Percentiles rank a stretch among this genome's conserved stretches.
Conservation (phyloP, 2,888 invertebrate species). For the Thysanoteuthis rhombus region DNA sequence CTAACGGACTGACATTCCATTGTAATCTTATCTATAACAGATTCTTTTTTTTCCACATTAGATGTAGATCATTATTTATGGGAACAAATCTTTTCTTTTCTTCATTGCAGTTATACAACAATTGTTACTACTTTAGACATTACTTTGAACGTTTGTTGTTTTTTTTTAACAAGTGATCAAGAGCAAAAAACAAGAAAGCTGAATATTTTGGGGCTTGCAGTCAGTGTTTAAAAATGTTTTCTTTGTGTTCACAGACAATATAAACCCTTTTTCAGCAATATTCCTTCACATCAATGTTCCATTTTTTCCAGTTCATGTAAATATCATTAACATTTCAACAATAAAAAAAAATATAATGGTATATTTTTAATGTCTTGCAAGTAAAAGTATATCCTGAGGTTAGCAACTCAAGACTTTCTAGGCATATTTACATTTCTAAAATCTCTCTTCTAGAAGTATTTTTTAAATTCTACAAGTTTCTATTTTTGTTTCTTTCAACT, state of each 20-base stretch:
- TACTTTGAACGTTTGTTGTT: background rate
- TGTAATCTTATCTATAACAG: background rate
- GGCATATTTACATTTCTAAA: background rate
- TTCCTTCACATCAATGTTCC: background rate
- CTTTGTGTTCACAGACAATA: background rate
- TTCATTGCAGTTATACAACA: background rate
- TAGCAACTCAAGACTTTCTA: background rate
- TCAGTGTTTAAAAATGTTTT: background rate
- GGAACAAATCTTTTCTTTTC: background rate
- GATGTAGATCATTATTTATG: background rate
- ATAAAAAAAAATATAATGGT: background rate
- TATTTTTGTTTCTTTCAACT: background rate
- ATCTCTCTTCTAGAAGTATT: background rate
- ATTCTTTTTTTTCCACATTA: background rate
- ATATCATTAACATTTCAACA: background rate
- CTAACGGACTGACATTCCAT: background rate
- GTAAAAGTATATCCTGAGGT: background rate
- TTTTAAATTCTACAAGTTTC: background rate
- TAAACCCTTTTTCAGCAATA: background rate
- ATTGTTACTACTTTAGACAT: background rate
- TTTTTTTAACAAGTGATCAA: background rate
- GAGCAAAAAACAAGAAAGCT: background rate
- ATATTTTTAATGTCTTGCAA: background rate
- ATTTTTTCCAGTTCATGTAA: too few relatives aligned
- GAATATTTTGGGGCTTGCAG: background rate